These are phyloP conservation scores for Ennomos erosarius DNA, from an alignment of 2,888 invertebrate species.

Conservation along the genomic window DNA sequence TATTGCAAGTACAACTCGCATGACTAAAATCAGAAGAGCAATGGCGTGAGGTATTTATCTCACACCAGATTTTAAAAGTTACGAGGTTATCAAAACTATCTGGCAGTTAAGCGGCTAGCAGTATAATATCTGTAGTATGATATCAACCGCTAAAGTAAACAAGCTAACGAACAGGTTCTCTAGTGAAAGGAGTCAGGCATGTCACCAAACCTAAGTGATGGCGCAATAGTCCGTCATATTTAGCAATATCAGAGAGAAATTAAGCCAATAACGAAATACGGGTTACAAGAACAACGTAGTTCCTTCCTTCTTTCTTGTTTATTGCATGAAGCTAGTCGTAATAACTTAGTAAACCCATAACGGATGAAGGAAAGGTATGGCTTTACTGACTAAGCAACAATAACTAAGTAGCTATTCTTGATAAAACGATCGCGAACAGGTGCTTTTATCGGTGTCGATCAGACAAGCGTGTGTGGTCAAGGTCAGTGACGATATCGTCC, in stretches of 20 bases:
- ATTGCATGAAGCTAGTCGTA: too few species aligned
- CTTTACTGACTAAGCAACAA: too few species aligned
- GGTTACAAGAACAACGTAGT: too few species aligned
- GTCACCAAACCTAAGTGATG: conserved; percentile 1
- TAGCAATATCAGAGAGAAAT: too few species aligned
- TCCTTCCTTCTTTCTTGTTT: too few species aligned
- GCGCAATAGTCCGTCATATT: background rate
- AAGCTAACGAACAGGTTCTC: conserved; percentile 2
- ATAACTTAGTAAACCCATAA: too few species aligned
- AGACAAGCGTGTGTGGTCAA: conserved; percentile 21
- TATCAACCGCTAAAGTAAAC: background rate
- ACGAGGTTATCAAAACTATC: conserved; percentile 28
- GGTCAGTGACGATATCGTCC: conserved; percentile 8
- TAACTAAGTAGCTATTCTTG: background rate
- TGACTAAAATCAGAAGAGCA: conserved; percentile 27
- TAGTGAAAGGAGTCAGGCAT: conserved; percentile 4
- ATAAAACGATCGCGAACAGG: conserved; percentile 5
- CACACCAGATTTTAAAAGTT: conserved; percentile 10
- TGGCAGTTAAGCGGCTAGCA: background rate
- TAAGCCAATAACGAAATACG: too few species aligned
- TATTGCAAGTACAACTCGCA: background rate
- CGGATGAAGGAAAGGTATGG: too few species aligned
- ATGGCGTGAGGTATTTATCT: conserved; percentile 27
- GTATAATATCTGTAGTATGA: background rate
- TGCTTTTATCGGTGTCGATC: conserved; percentile 10